phyloP scores from a whole-genome alignment of 2,113 vertebrate genomes.

The Pitta sordida region DNA sequence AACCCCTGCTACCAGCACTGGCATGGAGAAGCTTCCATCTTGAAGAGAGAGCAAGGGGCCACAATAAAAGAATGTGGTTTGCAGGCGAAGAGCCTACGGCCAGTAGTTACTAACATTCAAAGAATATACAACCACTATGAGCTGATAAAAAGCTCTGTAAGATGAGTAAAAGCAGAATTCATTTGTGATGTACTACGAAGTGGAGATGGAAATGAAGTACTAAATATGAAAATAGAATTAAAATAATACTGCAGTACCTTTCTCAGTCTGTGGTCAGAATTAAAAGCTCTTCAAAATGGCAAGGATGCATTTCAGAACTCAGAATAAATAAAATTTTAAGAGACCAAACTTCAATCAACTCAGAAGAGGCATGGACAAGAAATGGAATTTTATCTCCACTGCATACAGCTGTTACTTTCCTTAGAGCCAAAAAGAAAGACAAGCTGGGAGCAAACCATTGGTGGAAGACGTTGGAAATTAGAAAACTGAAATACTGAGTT shows the following conservation, averaged over 20 bases:
- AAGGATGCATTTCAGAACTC: slow-evolving; percentile 40
- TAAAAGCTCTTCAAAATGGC: slow-evolving; percentile 38
- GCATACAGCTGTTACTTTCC: neutral
- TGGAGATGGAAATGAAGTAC: slow-evolving; percentile 42
- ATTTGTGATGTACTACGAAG: slow-evolving; percentile 14
- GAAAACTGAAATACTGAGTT: slow-evolving; percentile 11
- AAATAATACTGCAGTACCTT: slow-evolving; percentile 51
- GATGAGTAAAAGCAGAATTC: slow-evolving; percentile 37
- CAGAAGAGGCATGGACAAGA: slow-evolving; percentile 2
- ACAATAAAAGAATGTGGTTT: neutral
- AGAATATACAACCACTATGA: neutral
- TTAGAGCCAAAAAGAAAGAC: neutral
- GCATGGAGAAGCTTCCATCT: neutral
- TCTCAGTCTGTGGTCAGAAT: slow-evolving; percentile 42
- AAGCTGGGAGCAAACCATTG: neutral
- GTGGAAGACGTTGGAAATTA: neutral
- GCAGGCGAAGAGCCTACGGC: neutral
- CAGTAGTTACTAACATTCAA: neutral
- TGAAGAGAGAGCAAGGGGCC: neutral
- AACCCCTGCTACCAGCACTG: neutral
- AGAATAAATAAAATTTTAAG: slow-evolving; percentile 13
- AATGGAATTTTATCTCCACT: neutral
- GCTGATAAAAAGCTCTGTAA: slow-evolving; percentile 24
- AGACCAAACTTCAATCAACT: neutral
- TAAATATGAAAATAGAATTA: slow-evolving; percentile 42